Evolutionary conservation across 2,888 invertebrate genomes (phyloP), one percentile per base, ranked within the genome.

Genomic region (Drosophila rubida): DNA sequence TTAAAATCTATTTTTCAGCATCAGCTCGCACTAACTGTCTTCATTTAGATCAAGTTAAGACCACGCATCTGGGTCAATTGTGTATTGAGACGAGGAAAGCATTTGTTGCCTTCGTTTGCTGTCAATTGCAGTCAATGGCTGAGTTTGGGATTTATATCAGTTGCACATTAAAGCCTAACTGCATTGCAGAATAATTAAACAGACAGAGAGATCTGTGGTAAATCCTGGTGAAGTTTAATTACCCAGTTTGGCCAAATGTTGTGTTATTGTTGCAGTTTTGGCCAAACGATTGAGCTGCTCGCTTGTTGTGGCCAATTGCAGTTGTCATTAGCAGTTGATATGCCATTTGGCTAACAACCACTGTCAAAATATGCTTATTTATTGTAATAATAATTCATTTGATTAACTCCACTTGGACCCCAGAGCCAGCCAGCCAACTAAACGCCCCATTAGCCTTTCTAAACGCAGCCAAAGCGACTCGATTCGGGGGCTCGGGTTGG

Each of bases 391-490:
- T 82, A 82, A 82, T 86, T 83, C 78, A 83, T 86, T 82, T 83
- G 82, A 86, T 86, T 82, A 82, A 86, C 69, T 81, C 35, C 37
- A 55, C 45, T 35, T 42, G 61, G 32, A 62, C 75, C 63, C 62
- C 59, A 58, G 23, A 45, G 53, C 37, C 11, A 51, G 16, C n/a
- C 19, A 19, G 19, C 3, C 19, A 75, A 78, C 86, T 80, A 86
- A 82, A 86, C 87, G 86, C 82, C 82, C 82, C 82, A 82, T 82
- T 82, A 82, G 82, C 87, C 82, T 82, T 82, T 82, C 82, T 82
- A 82, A 82, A 86, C 67, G 19, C 60, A 25, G 35, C 13, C 66
- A 11, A 44, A 54, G 49, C 58, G 42, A 35, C 35, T 32, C 25
- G 22, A 19, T 41, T 51, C 27, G 60, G 14, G 49, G 58, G 23